These are phyloP conservation scores for Hippasteria phrygiana DNA, from an alignment of 53 echinoderm and acorn worm genomes.

Conservation along the genomic window DNA sequence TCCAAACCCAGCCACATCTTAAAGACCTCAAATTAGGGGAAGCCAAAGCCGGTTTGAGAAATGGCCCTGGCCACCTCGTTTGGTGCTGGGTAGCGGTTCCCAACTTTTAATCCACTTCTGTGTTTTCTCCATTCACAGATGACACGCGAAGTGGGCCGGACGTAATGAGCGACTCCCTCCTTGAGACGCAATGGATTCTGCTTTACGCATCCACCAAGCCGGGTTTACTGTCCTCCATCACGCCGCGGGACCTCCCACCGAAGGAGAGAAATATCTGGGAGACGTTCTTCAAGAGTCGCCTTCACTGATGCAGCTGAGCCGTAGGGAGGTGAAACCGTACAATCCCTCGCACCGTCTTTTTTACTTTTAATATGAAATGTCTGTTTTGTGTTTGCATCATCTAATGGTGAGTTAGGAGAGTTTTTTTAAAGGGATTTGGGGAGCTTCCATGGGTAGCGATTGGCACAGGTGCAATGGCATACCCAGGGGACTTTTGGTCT, in stretches of 20 bases:
- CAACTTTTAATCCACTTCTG: background rate
- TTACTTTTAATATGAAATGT: no score
- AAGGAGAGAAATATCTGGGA: slow-evolving; percentile 57
- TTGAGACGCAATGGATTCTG: slow-evolving; percentile 45
- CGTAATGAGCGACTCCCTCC: background rate
- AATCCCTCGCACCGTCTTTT: background rate
- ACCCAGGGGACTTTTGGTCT: no score
- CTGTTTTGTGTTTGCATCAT: no score
- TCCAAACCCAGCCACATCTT: no score
- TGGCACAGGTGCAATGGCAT: no score
- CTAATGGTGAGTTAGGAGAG: no score
- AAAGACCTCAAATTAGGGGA: no score
- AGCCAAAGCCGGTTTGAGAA: no score
- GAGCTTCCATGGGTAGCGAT: no score
- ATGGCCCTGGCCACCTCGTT: no score
- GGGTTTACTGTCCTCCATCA: slow-evolving; percentile 26
- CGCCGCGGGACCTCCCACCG: slow-evolving; percentile 35
- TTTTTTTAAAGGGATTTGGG: no score
- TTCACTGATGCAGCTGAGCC: slow-evolving; percentile 11
- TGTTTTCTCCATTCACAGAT: slow-evolving; percentile 6
- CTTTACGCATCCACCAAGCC: slow-evolving; percentile 49
- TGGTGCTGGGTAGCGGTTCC: no score
- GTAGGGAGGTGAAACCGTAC: background rate
- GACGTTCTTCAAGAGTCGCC: slow-evolving; percentile 43
- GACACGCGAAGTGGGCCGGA: slow-evolving; percentile 1